phyloP scores from a whole-genome alignment of 2,888 invertebrate species.

The Athalia cordata region DNA sequence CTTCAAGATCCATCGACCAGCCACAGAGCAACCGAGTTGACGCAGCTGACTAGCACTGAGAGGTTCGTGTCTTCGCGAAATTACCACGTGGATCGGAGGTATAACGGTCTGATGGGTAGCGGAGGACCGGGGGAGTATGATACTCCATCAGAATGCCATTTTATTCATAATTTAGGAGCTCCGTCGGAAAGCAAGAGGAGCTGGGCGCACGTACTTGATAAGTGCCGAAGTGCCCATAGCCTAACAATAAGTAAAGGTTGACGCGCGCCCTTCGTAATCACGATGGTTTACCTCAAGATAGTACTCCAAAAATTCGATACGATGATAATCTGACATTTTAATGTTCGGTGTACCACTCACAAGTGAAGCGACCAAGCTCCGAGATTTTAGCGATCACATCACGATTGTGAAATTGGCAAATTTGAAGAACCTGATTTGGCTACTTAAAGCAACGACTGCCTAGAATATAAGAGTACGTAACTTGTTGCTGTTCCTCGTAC shows the following conservation, averaged over 20 bases:
- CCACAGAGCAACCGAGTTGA: background rate
- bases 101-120: constrained; percentile 23
- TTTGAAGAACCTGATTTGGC: constrained; percentile 43
- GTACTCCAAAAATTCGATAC: background rate
- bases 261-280: background rate
- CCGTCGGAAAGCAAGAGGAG: background rate
- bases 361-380: background rate
- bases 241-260: background rate
- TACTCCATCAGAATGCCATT: constrained; percentile 27
- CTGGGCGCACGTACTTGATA: background rate
- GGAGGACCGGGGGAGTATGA: constrained; percentile 28
- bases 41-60: background rate
- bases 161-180: constrained; percentile 32
- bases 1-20: constrained; percentile 2
- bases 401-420: constrained; percentile 43
- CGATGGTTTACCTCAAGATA: background rate
- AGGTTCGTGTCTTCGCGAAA: constrained; percentile 38
- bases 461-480: constrained; percentile 64
- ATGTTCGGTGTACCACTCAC: background rate
- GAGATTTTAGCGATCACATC: constrained; percentile 34
- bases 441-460: constrained; percentile 43
- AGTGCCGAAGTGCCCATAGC: constrained; percentile 13
- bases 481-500: constrained; percentile 69
- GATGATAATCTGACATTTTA: background rate
- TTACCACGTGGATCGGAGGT: constrained; percentile 2